A percentile compares a stretch with the other conserved stretches of the same genome.
Conservation (phyloP, 2,797 vertebrate genomes). For the Rhabdomys pumilio region DNA sequence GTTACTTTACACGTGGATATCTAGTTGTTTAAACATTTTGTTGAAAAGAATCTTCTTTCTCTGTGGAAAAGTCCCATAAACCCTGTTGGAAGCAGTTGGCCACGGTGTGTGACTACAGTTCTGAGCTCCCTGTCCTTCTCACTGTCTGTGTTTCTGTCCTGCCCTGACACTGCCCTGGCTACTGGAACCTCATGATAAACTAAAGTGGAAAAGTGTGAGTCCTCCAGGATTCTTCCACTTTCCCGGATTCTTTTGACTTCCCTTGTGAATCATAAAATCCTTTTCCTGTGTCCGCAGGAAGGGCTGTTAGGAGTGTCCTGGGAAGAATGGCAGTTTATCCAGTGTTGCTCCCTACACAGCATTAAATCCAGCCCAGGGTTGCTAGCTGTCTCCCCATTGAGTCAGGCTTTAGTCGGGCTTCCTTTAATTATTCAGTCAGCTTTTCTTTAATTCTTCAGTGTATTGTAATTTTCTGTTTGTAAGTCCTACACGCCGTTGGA, state of each 20-base stretch:
- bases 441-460: not conserved
- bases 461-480: not conserved
- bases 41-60: constrained; percentile 26
- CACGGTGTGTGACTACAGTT: not conserved
- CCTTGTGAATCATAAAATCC: not conserved
- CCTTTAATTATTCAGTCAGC: not conserved
- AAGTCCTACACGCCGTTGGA: not conserved
- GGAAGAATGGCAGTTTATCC: not conserved
- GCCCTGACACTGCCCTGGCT: not conserved
- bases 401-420: not conserved
- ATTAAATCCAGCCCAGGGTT: not conserved
- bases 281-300: not conserved
- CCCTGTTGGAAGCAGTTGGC: not conserved
- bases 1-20: not conserved
- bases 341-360: not conserved
- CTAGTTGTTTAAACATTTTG: constrained; percentile 4
- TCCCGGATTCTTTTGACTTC: not conserved
- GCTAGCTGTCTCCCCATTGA: not conserved
- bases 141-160: not conserved
- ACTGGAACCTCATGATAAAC: not conserved
- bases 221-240: constrained; percentile 2
- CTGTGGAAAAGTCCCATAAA: not conserved
- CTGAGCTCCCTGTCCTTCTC: not conserved
- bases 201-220: not conserved
- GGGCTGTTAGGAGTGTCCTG: not conserved